phyloP scores from a whole-genome alignment of 2,113 vertebrate species.

The Spea multiplicata region DNA sequence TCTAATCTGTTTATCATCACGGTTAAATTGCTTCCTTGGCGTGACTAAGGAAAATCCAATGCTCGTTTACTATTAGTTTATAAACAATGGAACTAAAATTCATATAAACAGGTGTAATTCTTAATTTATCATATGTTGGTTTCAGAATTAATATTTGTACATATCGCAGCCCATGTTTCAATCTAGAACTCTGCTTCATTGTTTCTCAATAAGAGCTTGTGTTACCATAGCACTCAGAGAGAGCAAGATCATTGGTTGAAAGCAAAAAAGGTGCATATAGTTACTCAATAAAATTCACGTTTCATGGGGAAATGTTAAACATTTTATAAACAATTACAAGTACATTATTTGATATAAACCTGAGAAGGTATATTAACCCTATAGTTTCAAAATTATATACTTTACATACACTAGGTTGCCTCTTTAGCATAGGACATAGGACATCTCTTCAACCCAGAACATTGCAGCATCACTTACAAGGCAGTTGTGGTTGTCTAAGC shows the following conservation, averaged over 20 bases:
- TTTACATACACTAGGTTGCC: no score
- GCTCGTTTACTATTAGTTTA: background rate
- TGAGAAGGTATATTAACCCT: no score
- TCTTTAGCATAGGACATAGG: no score
- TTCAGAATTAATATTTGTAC: background rate
- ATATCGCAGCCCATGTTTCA: background rate
- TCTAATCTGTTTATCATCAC: constrained; percentile 46
- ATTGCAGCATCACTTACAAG: no score
- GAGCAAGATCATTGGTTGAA: constrained; percentile 8
- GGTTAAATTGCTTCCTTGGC: background rate
- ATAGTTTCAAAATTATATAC: no score
- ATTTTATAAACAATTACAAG: no score
- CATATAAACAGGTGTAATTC: background rate
- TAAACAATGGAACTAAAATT: background rate
- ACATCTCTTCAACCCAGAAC: no score
- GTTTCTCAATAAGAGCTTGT: background rate
- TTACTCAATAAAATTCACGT: no score
- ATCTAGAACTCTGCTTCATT: background rate
- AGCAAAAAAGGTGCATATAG: background rate
- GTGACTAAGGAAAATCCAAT: background rate
- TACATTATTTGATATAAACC: no score
- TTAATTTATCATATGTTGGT: background rate
- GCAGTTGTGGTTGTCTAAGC: no score
- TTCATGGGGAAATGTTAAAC: no score
- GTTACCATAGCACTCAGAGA: background rate